A percentile compares a stretch with the other conserved stretches of the same genome.
Evolutionary conservation across 2,113 vertebrate genomes (phyloP).

Genomic region (Glareola pratincola): DNA sequence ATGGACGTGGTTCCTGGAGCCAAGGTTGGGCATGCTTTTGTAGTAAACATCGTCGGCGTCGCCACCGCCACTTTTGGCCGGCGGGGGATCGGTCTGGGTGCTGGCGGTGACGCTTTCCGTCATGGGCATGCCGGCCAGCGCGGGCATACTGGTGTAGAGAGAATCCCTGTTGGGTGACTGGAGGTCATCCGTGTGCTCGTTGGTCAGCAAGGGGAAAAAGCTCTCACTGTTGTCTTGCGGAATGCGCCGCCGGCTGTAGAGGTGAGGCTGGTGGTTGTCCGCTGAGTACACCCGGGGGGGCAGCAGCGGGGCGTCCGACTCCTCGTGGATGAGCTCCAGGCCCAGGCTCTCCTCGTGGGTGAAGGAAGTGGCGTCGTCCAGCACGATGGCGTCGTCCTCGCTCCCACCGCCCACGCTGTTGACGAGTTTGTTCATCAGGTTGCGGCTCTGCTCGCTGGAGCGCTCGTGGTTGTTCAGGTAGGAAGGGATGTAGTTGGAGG

Average conservation of each 20-base stretch:
- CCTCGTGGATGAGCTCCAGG: conserved; percentile 92
- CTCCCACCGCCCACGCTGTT: conserved; percentile 87
- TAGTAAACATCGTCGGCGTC: conserved; percentile 95
- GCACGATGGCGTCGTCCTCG: conserved; percentile 86
- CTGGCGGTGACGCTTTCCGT: conserved; percentile 75
- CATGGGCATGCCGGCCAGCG: conserved; percentile 81
- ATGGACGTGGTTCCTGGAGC: conserved; percentile 90
- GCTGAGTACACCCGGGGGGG: conserved; percentile 83
- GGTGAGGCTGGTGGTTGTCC: conserved; percentile 84
- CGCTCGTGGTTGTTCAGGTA: conserved; percentile 96
- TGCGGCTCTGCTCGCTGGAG: conserved; percentile 88
- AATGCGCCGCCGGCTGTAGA: conserved; percentile 83
- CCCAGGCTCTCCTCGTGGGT: conserved; percentile 90
- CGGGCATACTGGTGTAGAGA: conserved; percentile 95
- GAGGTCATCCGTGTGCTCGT: conserved; percentile 90
- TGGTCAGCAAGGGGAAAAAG: conserved; percentile 92
- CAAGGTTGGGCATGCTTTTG: conserved; percentile 99
- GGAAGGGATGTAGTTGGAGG: conserved; percentile 96
- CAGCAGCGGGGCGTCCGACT: conserved; percentile 88
- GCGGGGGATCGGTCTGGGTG: conserved; percentile 83
- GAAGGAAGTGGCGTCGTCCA: conserved; percentile 87
- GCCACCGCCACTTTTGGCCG: conserved; percentile 77
- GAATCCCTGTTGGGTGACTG: conserved; percentile 91
- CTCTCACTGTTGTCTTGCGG: conserved; percentile 96
- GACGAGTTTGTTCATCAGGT: conserved; percentile 95